phyloP scores from a whole-genome alignment of 2,113 vertebrate genomes.

The Oreochromis spilurus region DNA sequence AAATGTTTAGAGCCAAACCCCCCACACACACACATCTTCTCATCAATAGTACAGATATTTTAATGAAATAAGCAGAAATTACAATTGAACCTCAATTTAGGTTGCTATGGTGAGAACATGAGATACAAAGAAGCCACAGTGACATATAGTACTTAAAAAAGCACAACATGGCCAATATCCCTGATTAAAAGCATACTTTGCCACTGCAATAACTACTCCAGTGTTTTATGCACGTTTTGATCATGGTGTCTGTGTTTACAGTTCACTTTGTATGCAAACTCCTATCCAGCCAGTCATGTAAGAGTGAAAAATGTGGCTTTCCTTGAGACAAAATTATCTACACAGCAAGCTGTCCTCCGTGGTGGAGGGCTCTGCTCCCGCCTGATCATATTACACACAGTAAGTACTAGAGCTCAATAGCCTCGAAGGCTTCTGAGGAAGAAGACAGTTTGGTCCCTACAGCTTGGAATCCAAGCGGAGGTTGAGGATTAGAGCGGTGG shows the following conservation, averaged over 20 bases:
- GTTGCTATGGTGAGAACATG: neutral
- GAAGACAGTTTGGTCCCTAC: constrained; percentile 16
- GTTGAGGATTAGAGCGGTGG: constrained; percentile 33
- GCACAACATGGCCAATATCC: neutral
- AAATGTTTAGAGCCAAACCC: neutral
- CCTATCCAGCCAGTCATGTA: neutral
- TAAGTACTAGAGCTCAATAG: constrained; percentile 15
- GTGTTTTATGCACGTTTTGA: neutral
- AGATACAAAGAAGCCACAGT: neutral
- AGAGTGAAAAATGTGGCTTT: constrained; percentile 9
- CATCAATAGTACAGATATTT: neutral
- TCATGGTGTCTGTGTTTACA: neutral
- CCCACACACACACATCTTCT: neutral
- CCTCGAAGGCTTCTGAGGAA: constrained; percentile 30
- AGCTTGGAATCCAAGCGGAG: constrained; percentile 18
- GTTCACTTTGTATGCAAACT: neutral
- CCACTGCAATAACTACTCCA: neutral
- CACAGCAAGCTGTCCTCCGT: constrained; percentile 22
- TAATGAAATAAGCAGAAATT: neutral
- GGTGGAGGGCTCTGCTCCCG: constrained; percentile 14
- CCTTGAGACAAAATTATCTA: constrained; percentile 33
- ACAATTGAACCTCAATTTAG: neutral
- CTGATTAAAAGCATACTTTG: neutral
- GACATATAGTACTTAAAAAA: neutral
- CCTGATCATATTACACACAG: constrained; percentile 62